A percentile compares a stretch with the other conserved stretches of the same genome.
These are phyloP conservation scores for Musca domestica DNA, from an alignment of 1,140 invertebrate species.

Conservation along the genomic window DNA sequence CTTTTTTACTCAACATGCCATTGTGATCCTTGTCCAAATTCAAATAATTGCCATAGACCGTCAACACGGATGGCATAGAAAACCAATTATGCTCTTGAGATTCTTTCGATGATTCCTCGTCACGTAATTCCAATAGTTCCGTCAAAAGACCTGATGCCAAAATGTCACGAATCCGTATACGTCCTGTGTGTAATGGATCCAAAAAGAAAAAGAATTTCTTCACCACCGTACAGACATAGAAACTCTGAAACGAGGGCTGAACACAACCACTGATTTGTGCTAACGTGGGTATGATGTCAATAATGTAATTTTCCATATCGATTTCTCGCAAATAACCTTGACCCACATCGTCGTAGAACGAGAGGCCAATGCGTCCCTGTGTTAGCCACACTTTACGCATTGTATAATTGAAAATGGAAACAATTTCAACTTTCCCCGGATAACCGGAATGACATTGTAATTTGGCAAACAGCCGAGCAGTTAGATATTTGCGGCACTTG, in stretches of 20 bases:
- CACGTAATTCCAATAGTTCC: slow-evolving; percentile 84
- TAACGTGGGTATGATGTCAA: slow-evolving; percentile 87
- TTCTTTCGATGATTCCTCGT: slow-evolving; percentile 81
- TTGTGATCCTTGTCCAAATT: slow-evolving; percentile 93
- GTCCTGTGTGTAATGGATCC: slow-evolving; percentile 82
- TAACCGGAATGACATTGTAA: slow-evolving; percentile 79
- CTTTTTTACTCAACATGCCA: slow-evolving; percentile 89
- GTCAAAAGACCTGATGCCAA: slow-evolving; percentile 88
- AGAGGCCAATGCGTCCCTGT: slow-evolving; percentile 89
- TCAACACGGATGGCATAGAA: slow-evolving; percentile 82
- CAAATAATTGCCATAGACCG: slow-evolving; percentile 91
- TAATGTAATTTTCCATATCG: slow-evolving; percentile 93
- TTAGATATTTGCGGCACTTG: slow-evolving; percentile 78
- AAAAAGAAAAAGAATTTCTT: slow-evolving; percentile 95
- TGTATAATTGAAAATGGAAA: slow-evolving; percentile 90
- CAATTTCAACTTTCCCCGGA: slow-evolving; percentile 69
- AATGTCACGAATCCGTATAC: slow-evolving; percentile 88
- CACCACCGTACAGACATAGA: slow-evolving; percentile 94
- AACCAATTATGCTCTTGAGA: slow-evolving; percentile 92
- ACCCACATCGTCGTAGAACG: slow-evolving; percentile 89
- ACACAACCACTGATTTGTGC: slow-evolving; percentile 79
- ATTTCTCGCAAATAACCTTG: slow-evolving; percentile 88
- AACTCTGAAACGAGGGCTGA: slow-evolving; percentile 91
- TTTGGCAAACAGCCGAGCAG: slow-evolving; percentile 81
- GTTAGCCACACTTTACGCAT: slow-evolving; percentile 94